Evolutionary conservation across 2,888 invertebrate species (phyloP).

Genomic region (Danaus chrysippus): DNA sequence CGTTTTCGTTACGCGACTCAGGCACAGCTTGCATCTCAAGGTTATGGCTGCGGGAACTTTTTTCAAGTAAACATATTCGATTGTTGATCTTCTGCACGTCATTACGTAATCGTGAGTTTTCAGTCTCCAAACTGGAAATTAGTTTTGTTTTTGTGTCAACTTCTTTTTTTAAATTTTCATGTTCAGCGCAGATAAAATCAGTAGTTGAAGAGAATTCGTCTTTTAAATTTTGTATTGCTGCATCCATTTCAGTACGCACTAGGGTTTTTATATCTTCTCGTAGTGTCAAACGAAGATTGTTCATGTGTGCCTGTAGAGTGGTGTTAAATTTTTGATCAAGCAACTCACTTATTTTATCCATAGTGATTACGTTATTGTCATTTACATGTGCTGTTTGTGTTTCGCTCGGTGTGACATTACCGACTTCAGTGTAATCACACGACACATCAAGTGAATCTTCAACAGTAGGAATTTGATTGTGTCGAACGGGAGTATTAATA

Average conservation of each 20-base stretch:
- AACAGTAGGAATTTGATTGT: background rate
- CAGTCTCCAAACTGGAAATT: conserved; percentile 8
- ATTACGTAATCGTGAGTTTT: conserved; percentile 6
- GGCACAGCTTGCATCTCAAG: conserved; percentile 2
- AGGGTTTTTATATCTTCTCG: conserved; percentile 5
- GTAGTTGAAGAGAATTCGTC: too few relatives aligned
- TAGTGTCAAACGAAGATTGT: conserved; percentile 10
- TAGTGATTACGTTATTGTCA: too few relatives aligned
- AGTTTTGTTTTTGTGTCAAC: conserved; percentile 9
- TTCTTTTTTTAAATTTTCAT: too few relatives aligned
- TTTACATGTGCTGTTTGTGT: too few relatives aligned
- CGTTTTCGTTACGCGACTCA: too few relatives aligned
- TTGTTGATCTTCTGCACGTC: conserved; percentile 8
- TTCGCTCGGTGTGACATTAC: too few relatives aligned
- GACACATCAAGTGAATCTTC: conserved; percentile 1
- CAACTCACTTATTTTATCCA: too few relatives aligned
- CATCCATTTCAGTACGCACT: conserved; percentile 10
- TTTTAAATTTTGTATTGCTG: too few relatives aligned
- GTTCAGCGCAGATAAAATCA: too few relatives aligned
- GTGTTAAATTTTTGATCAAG: conserved; percentile 5
- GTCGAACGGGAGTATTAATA: background rate
- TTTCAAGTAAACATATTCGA: conserved; percentile 6
- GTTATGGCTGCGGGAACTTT: conserved; percentile 8
- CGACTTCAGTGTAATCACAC: background rate
- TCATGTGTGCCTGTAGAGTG: conserved; percentile 1